Evolutionary conservation across 2,888 invertebrate species (phyloP).

Genomic region (Scaeva pyrastri): DNA sequence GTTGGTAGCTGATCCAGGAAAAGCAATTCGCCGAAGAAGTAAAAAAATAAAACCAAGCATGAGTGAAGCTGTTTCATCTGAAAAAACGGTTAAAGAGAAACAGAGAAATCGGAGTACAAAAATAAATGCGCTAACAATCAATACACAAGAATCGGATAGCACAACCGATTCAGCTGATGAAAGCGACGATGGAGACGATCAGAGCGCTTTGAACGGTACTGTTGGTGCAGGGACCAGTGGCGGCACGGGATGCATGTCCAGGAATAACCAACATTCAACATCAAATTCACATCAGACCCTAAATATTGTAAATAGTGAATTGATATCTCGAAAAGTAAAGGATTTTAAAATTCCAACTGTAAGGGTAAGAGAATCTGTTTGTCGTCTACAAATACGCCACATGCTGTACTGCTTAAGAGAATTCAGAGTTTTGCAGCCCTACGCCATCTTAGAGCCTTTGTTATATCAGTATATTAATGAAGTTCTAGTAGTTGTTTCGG

Average conservation of each 20-base stretch:
- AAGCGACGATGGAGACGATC: constrained; percentile 76
- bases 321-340: constrained; percentile 81
- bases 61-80: constrained; percentile 7
- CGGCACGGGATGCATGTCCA: constrained; percentile 45
- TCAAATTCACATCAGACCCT: constrained; percentile 80
- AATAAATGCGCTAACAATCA: constrained; percentile 46
- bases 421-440: constrained; percentile 81
- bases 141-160: constrained; percentile 77
- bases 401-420: constrained; percentile 80
- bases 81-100: constrained; percentile 37
- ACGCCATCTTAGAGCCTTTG: constrained; percentile 80
- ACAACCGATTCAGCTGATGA: constrained; percentile 80
- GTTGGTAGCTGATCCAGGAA: constrained; percentile 82
- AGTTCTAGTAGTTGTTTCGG: constrained; percentile 81
- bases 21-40: constrained; percentile 79
- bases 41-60: constrained; percentile 52
- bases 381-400: constrained; percentile 81
- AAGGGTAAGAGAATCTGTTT: constrained; percentile 80
- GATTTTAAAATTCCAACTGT: constrained; percentile 81
- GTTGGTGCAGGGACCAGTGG: constrained; percentile 67
- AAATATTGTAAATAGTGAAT: constrained; percentile 80
- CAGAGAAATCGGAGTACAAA: constrained; percentile 59
- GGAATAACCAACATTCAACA: constrained; percentile 43
- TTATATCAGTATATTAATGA: constrained; percentile 82
- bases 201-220: constrained; percentile 71